Conservation (phyloP, 2,797 vertebrate genomes). For the Selene dorsalis region DNA sequence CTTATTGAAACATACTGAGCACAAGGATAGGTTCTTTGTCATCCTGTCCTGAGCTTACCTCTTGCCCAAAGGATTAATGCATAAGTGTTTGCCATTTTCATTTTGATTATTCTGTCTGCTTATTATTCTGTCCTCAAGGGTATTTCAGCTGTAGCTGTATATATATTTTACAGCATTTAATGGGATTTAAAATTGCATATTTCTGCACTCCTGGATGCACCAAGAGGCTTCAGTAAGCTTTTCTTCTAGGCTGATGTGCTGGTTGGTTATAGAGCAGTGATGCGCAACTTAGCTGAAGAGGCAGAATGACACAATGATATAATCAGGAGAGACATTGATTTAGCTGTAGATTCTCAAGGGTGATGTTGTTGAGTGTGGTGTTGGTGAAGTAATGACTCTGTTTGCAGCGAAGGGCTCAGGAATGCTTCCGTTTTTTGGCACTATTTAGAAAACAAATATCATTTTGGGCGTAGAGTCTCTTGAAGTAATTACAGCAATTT, state of each 20-base stretch:
- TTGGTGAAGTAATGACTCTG: conserved; percentile 17
- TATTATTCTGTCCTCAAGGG: background rate
- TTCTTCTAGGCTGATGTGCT: background rate
- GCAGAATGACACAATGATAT: background rate
- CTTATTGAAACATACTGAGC: background rate
- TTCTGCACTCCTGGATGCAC: no score
- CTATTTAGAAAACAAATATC: conserved; percentile 23
- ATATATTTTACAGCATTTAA: background rate
- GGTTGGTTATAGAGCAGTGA: background rate
- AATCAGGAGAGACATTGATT: conserved; percentile 35
- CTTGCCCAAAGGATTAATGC: background rate
- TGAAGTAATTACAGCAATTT: conserved; percentile 70
- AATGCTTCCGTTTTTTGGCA: conserved; percentile 7
- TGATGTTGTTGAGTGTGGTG: conserved; percentile 19
- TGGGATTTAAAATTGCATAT: conserved; percentile 12
- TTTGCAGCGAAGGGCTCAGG: conserved; percentile 21
- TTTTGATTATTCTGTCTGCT: background rate
- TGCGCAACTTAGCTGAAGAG: background rate
- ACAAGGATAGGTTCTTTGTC: background rate
- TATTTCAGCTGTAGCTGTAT: conserved; percentile 4
- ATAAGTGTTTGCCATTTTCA: background rate
- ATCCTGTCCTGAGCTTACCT: background rate
- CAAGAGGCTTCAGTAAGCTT: background rate
- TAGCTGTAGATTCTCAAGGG: conserved; percentile 33
- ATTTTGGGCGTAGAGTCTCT: conserved; percentile 7